A percentile compares a stretch with the other conserved stretches of the same genome.
Conservation (phyloP, 2,113 vertebrate genomes). For the Columba janthina region DNA sequence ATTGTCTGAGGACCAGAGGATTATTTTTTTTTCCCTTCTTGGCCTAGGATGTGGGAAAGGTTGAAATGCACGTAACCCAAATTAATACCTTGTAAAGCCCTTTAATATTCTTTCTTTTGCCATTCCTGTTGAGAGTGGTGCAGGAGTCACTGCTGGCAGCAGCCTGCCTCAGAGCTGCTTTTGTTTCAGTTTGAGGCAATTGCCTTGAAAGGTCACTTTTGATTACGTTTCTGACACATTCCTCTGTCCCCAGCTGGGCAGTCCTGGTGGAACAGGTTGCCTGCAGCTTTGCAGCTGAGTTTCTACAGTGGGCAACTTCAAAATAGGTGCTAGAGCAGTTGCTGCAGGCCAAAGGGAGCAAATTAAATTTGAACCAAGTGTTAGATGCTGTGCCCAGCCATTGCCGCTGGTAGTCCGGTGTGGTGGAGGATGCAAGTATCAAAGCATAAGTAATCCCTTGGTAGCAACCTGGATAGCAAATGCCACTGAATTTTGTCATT, state of each 20-base stretch:
- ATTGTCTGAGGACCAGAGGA: neutral
- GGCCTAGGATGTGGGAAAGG: neutral
- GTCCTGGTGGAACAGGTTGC: neutral
- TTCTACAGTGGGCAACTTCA: neutral
- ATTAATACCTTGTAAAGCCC: neutral
- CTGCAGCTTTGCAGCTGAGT: neutral
- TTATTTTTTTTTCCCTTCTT: neutral
- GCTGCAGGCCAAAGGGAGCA: neutral
- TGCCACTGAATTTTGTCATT: neutral
- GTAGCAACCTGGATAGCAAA: neutral
- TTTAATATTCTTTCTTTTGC: neutral
- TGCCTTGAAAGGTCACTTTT: neutral
- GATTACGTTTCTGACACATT: neutral
- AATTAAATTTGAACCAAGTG: neutral
- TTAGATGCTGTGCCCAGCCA: neutral
- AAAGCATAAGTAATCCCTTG: neutral
- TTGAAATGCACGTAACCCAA: slow-evolving; percentile 1
- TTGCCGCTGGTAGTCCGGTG: neutral
- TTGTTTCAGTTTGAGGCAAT: slow-evolving; percentile 21
- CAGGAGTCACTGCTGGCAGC: neutral
- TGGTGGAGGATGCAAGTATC: neutral
- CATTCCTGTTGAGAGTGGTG: neutral
- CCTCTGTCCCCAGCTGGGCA: neutral
- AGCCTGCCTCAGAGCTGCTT: slow-evolving; percentile 4
- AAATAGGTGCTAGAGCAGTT: neutral